A percentile compares a stretch with the other conserved stretches of the same genome.
Evolutionary conservation across 2,797 vertebrate species (phyloP).

Genomic region (Labeo calbasu): DNA sequence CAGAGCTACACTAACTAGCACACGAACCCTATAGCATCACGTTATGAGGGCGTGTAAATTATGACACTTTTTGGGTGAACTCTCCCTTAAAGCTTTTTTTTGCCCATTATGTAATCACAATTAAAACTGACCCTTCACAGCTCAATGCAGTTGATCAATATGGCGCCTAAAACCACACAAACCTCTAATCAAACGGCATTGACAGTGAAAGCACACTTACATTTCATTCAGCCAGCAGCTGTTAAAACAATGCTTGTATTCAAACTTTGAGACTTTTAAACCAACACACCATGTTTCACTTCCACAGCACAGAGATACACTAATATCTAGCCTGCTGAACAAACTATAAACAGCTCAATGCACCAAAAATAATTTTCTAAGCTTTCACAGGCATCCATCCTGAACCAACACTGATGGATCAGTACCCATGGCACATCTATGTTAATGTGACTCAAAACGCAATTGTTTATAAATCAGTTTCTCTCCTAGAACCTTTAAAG

Average conservation of each 20-base stretch:
- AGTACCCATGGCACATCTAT: background rate
- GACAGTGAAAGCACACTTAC: conserved; percentile 10
- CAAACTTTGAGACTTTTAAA: background rate
- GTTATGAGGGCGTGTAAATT: background rate
- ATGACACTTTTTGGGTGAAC: background rate
- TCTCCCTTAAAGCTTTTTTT: conserved; percentile 16
- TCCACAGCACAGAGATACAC: background rate
- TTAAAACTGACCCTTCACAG: conserved; percentile 12
- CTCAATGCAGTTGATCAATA: conserved; percentile 38
- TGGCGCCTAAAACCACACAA: background rate
- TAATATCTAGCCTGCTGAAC: background rate
- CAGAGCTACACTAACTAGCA: background rate
- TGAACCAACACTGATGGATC: conserved; percentile 29
- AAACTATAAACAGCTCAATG: background rate
- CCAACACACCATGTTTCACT: background rate
- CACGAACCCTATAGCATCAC: too few relatives aligned
- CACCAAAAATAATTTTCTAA: background rate
- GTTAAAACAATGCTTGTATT: background rate
- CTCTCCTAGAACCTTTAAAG: background rate
- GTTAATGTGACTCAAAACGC: background rate
- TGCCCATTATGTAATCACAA: conserved; percentile 14
- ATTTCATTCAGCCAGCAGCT: background rate
- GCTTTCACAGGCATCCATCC: background rate
- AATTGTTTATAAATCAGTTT: background rate
- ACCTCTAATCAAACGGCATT: conserved; percentile 12